Base-by-base conservation (phyloP, 37 sponge, comb jelly and placozoan genomes). In the Sycon ciliatum region DNA sequence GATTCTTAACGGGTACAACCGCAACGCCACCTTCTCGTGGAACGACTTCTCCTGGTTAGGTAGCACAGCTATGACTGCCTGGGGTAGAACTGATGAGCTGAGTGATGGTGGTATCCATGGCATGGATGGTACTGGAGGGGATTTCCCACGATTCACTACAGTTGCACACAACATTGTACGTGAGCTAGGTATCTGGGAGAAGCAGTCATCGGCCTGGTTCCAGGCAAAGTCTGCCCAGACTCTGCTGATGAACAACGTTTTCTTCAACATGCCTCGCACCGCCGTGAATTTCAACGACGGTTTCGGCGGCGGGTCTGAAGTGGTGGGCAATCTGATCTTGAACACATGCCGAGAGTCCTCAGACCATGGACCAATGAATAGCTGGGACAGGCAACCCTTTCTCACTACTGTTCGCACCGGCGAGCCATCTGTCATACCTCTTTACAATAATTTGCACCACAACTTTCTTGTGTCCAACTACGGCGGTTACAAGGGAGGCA, bases 1-100 rank as follows among this genome's bases (percentile, higher is more conserved):
- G 18, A 46, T 46, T 13, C 13, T 46, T 46, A 20, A 13, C 16
- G 53, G 53, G 18, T 46, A 46, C 18, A 46, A 46, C 18, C 53
- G 53, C 53, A 46, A 46, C 18, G 53, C 53, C 16, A 46, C 53
- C 13, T 20, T 46, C 13, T 18, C 13, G 53, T 20, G 18, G 53
- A 20, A 13, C 16, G 75, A 74, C 9, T 74, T 74, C 32, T 34
- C 28, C 9, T 74, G 75, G 75, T 29, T 74, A 31, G 75, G 75
- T 7, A 31, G 31, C 30, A 63, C 75, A 33, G 75, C 75, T 18
- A 74, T 74, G 20, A 62, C 75, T 39, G 29, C 56, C n/a, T 74
- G 75, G 75, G 75, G 75, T 22, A 24, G 69, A 55, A 81, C 82
- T 3, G 69, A 24, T 26, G 76, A 28, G 53, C 18, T 18, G 53